A percentile compares a stretch with the other conserved stretches of the same genome.
These are phyloP conservation scores for Lepidocyrtoides sp. DNA, from an alignment of 2,888 invertebrate species.

Conservation along the genomic window DNA sequence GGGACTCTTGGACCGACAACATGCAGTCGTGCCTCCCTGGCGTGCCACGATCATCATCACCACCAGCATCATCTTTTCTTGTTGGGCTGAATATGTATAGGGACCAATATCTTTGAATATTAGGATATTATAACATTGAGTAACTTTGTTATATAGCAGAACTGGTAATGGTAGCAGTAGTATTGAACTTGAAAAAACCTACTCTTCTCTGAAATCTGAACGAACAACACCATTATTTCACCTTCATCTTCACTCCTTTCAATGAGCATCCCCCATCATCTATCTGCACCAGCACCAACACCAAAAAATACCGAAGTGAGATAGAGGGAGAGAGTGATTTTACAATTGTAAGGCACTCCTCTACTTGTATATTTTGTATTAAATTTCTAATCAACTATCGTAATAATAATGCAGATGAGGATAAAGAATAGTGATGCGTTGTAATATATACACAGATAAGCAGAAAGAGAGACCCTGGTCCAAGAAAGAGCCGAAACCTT, in stretches of 20 bases:
- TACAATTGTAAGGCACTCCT: constrained; percentile 63
- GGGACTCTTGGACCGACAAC: constrained; percentile 83
- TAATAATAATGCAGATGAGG: neutral
- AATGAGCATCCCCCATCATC: constrained; percentile 28
- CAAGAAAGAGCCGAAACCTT: constrained; percentile 11
- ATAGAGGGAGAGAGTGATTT: constrained; percentile 25
- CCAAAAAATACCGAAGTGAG: constrained; percentile 5
- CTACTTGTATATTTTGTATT: neutral
- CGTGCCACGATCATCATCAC: constrained; percentile 83
- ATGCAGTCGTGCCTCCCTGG: constrained; percentile 85
- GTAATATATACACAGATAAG: neutral
- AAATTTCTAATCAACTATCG: constrained; percentile 20
- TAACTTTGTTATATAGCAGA: neutral
- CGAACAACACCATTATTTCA: constrained; percentile 42
- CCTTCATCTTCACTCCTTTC: constrained; percentile 52
- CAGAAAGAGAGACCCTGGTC: neutral
- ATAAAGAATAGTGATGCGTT: neutral
- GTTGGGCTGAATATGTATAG: too few species aligned
- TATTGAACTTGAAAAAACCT: constrained; percentile 70
- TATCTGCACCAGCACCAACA: constrained; percentile 51
- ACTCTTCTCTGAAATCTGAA: constrained; percentile 12
- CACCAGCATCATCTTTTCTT: constrained; percentile 45
- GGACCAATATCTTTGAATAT: too few species aligned
- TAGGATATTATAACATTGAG: neutral
- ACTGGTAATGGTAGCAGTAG: constrained; percentile 32